phyloP scores from a whole-genome alignment of 1,140 invertebrate genomes.

The Holcopasites calliopsidis region DNA sequence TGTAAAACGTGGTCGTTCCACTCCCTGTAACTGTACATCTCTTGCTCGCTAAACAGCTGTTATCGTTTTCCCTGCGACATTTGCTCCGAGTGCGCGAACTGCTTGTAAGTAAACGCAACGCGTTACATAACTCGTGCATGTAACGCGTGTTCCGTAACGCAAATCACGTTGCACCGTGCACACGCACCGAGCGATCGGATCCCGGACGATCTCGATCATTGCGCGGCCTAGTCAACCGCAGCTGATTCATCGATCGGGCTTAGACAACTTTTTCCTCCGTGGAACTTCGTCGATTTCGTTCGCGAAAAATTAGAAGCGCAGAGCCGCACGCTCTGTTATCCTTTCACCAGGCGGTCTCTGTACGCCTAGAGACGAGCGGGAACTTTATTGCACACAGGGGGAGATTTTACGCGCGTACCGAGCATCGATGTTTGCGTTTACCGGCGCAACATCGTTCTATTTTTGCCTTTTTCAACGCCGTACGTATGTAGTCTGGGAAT shows the following conservation, averaged over 20 bases:
- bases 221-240: not conserved
- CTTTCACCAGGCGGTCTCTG: constrained; percentile 29
- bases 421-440: constrained; percentile 21
- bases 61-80: constrained; percentile 17
- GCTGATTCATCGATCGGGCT: not conserved
- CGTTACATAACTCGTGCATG: constrained; percentile 29
- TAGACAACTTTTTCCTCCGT: not conserved
- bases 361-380: not conserved
- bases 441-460: constrained; percentile 25
- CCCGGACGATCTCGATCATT: constrained; percentile 34
- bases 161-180: not conserved
- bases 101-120: constrained; percentile 18
- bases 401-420: constrained; percentile 32
- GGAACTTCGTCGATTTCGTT: not conserved
- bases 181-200: constrained; percentile 12
- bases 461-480: not conserved
- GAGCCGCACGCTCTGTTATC: constrained; percentile 15
- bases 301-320: constrained; percentile 2
- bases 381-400: constrained; percentile 35
- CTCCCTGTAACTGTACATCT: not conserved
- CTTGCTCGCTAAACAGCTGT: not conserved
- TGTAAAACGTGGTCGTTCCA: constrained; percentile 2
- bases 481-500: not conserved
- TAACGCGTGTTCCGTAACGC: constrained; percentile 16
- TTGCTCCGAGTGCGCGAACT: not conserved